These are phyloP conservation scores for Parapristionchus giblindavisi DNA, from an alignment of 2,888 invertebrate genomes.

Conservation along the genomic window DNA sequence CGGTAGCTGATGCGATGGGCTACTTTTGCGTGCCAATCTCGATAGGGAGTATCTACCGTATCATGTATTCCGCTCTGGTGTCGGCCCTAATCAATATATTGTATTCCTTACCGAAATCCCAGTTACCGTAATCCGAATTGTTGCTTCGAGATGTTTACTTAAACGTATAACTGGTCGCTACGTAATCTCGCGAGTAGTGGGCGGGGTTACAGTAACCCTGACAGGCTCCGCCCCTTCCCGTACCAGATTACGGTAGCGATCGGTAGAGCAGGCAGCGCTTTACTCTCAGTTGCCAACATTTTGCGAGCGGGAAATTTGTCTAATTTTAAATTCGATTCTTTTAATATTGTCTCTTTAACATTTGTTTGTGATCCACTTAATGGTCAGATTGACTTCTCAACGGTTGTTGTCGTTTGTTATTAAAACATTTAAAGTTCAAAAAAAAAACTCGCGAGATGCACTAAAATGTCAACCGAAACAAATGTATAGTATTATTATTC, in stretches of 20 bases:
- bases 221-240: too few species aligned
- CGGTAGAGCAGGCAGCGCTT: conserved; percentile 28
- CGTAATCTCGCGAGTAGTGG: conserved; percentile 19
- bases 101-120: too few species aligned
- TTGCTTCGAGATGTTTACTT: conserved; percentile 28
- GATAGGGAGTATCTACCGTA: conserved; percentile 45
- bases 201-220: conserved; percentile 2
- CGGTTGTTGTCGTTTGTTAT: too few species aligned
- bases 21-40: conserved; percentile 54
- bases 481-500: too few species aligned
- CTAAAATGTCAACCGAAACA: too few species aligned
- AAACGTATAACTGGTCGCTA: conserved; percentile 27
- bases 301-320: background rate
- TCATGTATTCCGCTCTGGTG: conserved; percentile 8
- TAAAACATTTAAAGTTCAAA: too few species aligned
- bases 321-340: conserved; percentile 14
- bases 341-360: background rate
- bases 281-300: conserved; percentile 35
- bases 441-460: too few species aligned
- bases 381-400: too few species aligned
- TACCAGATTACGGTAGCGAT: conserved; percentile 34
- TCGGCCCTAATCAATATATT: background rate
- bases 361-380: too few species aligned
- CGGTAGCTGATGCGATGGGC: conserved; percentile 52
- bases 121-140: conserved; percentile 21